phyloP scores from a whole-genome alignment of 2,797 vertebrate species.

The Fratercula arctica region DNA sequence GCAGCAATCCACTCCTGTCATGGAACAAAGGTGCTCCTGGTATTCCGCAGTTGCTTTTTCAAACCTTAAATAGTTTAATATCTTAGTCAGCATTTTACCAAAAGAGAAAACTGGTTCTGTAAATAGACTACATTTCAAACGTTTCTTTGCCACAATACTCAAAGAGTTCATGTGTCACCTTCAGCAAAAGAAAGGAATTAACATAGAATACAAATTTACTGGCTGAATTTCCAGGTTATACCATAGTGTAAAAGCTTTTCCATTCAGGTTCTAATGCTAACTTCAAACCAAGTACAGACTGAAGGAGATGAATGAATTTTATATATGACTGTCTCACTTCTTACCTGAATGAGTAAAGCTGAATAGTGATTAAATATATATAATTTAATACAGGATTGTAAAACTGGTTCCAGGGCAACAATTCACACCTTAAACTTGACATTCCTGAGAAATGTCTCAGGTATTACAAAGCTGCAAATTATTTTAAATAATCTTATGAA shows the following conservation, averaged over 20 bases:
- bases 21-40: constrained; percentile 93
- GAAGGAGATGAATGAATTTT: neutral
- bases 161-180: neutral
- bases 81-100: neutral
- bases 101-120: neutral
- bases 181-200: neutral
- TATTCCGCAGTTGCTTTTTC: constrained; percentile 95
- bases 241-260: neutral
- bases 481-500: neutral
- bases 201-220: neutral
- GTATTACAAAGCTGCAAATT: neutral
- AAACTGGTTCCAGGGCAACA: neutral
- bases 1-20: constrained; percentile 93
- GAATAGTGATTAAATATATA: neutral
- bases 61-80: constrained; percentile 81
- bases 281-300: neutral
- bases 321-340: neutral
- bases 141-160: neutral
- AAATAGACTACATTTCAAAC: neutral
- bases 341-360: neutral
- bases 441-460: neutral
- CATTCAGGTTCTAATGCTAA: neutral
- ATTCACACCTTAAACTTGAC: neutral
- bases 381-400: neutral
- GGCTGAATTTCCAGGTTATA: neutral